Evolutionary conservation across 2,888 invertebrate genomes (phyloP).

Genomic region (Monochamus alternatus): DNA sequence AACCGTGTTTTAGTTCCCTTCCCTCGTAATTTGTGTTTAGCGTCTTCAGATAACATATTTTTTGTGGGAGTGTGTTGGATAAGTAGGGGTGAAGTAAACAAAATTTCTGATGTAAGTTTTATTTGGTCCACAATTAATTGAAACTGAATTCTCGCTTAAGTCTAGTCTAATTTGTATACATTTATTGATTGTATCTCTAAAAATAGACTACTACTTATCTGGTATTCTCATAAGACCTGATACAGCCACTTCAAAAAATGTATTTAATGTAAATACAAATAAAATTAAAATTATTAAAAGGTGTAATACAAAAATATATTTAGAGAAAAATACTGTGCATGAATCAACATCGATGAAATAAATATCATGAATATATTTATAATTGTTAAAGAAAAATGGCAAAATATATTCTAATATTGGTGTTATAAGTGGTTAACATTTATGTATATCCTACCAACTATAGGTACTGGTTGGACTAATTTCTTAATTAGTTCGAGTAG

Average conservation of each 20-base stretch:
- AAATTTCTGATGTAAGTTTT: conserved; percentile 39
- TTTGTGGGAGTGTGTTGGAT: background rate
- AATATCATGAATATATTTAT: conserved; percentile 13
- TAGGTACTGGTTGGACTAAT: conserved; percentile 30
- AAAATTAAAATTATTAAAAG: conserved; percentile 9
- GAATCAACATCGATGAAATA: conserved; percentile 15
- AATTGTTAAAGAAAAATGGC: conserved; percentile 1
- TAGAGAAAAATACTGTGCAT: conserved; percentile 32
- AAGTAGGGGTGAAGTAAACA: background rate
- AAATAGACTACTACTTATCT: conserved; percentile 31
- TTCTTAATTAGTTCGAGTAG: background rate
- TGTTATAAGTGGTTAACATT: conserved; percentile 34
- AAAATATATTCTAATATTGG: conserved; percentile 27
- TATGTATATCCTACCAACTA: conserved; percentile 35
- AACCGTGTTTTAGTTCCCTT: background rate
- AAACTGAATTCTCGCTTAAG: conserved; percentile 39
- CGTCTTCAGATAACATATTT: background rate
- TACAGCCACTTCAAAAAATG: conserved; percentile 29
- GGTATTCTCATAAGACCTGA: conserved; percentile 41
- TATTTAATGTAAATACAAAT: conserved; percentile 18
- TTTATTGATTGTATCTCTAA: conserved; percentile 35
- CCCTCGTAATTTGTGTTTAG: background rate
- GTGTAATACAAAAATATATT: conserved; percentile 33
- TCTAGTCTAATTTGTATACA: conserved; percentile 36
- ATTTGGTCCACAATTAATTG: conserved; percentile 57